Evolutionary conservation across 2,888 invertebrate species (phyloP).

Genomic region (Geotrupes spiniger): DNA sequence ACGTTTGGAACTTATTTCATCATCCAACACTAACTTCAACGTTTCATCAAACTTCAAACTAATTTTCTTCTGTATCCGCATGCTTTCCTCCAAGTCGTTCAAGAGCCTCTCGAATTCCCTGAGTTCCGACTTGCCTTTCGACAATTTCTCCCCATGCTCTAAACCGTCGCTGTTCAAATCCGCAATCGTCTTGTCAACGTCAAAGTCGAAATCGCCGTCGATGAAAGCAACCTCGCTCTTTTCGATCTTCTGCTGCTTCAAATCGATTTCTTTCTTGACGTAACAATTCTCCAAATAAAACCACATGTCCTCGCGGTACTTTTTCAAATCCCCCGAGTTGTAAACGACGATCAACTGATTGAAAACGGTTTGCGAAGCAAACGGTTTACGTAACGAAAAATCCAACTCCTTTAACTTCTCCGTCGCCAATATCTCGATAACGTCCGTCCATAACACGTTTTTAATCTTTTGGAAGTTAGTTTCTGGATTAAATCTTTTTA

Average conservation of each 20-base stretch:
- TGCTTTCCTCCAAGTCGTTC: conserved; percentile 44
- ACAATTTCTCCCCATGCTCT: conserved; percentile 15
- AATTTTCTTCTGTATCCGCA: conserved; percentile 41
- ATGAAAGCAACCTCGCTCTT: conserved; percentile 14
- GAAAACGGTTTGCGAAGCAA: conserved; percentile 37
- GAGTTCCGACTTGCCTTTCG: conserved; percentile 32
- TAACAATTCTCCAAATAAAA: conserved; percentile 53
- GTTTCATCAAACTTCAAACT: conserved; percentile 16
- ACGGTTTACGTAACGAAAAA: conserved; percentile 36
- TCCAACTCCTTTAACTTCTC: conserved; percentile 55
- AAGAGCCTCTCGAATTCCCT: conserved; percentile 37
- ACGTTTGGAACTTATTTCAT: conserved; percentile 1
- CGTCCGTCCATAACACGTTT: conserved; percentile 54
- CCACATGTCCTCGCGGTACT: conserved; percentile 59
- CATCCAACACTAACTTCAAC: conserved; percentile 3
- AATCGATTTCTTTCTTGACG: conserved; percentile 48
- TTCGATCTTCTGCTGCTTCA: conserved; percentile 1
- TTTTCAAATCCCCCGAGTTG: conserved; percentile 53
- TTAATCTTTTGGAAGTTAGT: conserved; percentile 50
- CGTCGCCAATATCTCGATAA: conserved; percentile 56
- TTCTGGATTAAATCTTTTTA: conserved; percentile 48
- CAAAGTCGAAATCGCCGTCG: conserved; percentile 21
- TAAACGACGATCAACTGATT: conserved; percentile 55
- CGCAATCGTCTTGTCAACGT: conserved; percentile 27
- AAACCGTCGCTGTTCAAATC: conserved; percentile 18